A percentile compares a stretch with the other conserved stretches of the same genome.
These are phyloP conservation scores for Spongilla lacustris DNA, from an alignment of 37 sponge, comb jelly and placozoan genomes.

Conservation along the genomic window DNA sequence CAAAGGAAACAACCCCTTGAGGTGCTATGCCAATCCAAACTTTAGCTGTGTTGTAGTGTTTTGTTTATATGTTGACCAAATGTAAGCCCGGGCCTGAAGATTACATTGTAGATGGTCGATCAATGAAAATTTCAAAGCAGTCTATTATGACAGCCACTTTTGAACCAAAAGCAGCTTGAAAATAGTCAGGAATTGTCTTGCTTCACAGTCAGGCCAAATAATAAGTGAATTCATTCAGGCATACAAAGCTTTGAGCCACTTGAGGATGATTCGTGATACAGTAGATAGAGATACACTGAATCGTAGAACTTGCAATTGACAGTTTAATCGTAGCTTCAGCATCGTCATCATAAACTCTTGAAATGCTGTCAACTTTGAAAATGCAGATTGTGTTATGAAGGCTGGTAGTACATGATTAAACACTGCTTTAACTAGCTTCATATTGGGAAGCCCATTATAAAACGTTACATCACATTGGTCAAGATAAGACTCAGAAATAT, in stretches of 20 bases:
- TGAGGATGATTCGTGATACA: neutral
- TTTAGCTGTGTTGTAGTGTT: conserved; percentile 18
- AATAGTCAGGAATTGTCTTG: conserved; percentile 17
- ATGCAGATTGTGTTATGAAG: too few relatives aligned
- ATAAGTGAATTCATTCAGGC: neutral
- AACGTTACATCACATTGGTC: conserved; percentile 17
- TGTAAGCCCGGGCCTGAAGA: conserved; percentile 17
- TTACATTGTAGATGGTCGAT: conserved; percentile 19
- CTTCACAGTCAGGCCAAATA: conserved; percentile 25
- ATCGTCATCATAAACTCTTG: conserved; percentile 12
- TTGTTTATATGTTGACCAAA: conserved; percentile 28
- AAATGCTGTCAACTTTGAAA: conserved; percentile 5
- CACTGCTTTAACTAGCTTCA: too few relatives aligned
- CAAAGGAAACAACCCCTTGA: conserved; percentile 6
- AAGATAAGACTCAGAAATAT: too few relatives aligned
- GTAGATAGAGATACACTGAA: conserved; percentile 5
- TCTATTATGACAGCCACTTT: conserved; percentile 19
- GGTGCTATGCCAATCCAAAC: conserved; percentile 5
- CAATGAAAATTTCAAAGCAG: conserved; percentile 20
- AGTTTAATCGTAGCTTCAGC: neutral
- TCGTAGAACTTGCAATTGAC: conserved; percentile 2
- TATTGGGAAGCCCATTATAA: conserved; percentile 46
- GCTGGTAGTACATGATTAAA: neutral
- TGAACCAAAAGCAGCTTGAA: conserved; percentile 2
- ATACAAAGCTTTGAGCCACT: conserved; percentile 5